These are phyloP conservation scores for Ditylenchus weischeri DNA, from an alignment of 2,888 invertebrate species.

Conservation along the genomic window DNA sequence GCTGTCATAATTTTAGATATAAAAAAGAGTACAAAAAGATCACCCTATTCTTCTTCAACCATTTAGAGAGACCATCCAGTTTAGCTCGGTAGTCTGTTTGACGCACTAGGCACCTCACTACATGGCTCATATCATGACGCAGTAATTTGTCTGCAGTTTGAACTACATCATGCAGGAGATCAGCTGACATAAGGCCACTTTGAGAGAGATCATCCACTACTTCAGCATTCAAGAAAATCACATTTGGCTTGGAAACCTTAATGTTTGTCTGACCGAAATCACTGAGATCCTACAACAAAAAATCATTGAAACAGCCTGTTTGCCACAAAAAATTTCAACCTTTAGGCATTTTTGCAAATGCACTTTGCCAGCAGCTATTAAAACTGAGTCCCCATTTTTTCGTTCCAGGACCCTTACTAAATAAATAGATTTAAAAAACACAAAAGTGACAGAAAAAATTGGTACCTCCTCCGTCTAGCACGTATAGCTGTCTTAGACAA, in stretches of 20 bases:
- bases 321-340: conserved; percentile 19
- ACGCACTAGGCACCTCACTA: no score
- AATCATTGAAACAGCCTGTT: not conserved
- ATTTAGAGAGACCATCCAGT: no score
- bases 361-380: conserved; percentile 92
- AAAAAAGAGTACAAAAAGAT: no score
- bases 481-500: conserved; percentile 43
- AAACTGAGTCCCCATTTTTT: conserved; percentile 88
- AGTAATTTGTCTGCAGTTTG: no score
- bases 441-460: no score
- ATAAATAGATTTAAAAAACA: no score
- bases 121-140: no score
- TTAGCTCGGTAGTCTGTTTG: no score
- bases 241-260: conserved; percentile 84
- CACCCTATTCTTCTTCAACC: no score
- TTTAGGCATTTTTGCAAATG: conserved; percentile 86
- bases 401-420: conserved; percentile 66
- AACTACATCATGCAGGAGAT: no score
- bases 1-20: no score
- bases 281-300: conserved; percentile 72
- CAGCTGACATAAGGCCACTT: not conserved
- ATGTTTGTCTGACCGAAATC: conserved; percentile 59
- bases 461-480: conserved; percentile 42
- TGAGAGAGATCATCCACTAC: conserved; percentile 61
- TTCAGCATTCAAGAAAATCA: conserved; percentile 90